phyloP scores from a whole-genome alignment of 37 sponge, comb jelly and placozoan species.

The Ianthella basta region DNA sequence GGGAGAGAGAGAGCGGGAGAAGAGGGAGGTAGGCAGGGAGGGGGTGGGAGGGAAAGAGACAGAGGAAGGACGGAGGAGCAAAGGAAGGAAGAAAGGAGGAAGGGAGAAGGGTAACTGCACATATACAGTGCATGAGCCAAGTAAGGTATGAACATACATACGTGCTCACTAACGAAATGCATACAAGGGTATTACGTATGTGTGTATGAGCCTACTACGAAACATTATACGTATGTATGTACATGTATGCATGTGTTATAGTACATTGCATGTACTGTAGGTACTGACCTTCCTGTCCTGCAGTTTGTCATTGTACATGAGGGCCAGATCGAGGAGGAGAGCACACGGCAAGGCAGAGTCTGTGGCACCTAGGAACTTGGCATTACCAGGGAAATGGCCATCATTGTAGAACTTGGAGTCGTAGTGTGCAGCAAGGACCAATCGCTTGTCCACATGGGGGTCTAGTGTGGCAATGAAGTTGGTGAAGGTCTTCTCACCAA shows the following conservation, averaged over 20 bases:
- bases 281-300: slow-evolving; percentile 51
- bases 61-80: neutral
- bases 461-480: slow-evolving; percentile 95
- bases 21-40: neutral
- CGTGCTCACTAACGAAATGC: no score
- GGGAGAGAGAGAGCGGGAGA: neutral
- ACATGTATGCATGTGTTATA: no score
- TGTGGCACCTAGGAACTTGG: slow-evolving; percentile 88
- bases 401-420: slow-evolving; percentile 78
- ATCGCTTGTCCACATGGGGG: slow-evolving; percentile 68
- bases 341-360: slow-evolving; percentile 99
- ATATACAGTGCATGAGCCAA: no score
- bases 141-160: no score
- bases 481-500: slow-evolving; percentile 77
- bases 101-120: neutral
- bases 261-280: no score
- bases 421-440: slow-evolving; percentile 89
- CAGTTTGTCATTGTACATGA: slow-evolving; percentile 73
- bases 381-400: slow-evolving; percentile 18
- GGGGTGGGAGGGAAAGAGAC: neutral
- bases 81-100: neutral
- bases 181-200: no score
- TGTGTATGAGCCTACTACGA: no score
- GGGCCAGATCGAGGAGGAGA: slow-evolving; percentile 83
- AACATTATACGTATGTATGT: no score